Evolutionary conservation across 2,797 vertebrate species (phyloP), one percentile per base, ranked within the genome.

Genomic region (Urophycis tenuis): DNA sequence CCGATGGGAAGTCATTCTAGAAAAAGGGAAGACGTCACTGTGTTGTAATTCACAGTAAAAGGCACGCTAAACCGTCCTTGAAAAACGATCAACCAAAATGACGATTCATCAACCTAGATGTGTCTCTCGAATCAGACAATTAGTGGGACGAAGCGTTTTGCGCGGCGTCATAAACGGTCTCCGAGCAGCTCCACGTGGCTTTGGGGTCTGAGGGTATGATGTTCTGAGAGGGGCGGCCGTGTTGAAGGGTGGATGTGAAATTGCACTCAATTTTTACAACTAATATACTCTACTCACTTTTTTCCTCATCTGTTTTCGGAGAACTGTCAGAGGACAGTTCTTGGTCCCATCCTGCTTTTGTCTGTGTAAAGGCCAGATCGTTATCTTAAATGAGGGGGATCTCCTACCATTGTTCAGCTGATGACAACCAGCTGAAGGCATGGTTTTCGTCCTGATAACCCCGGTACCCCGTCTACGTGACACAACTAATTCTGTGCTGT

Each of bases 371-470:
- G 60, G 25, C 60, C 60, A 67, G 60, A 67, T 67, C 10, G 14
- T 3, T 67, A 29, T 67, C 60, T 67, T 9, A n/a, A 29, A 67
- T 67, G 39, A 8, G 60, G 10, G 60, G 60, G 9, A 67, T 67
- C 60, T 67, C 60, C 60, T 29, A 67, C 60, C 60, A 67, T 67
- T 67, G 60, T 67, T 67, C 25, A 29, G 60, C 60, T 25, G 53
- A 60, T 19, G n/a, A 25, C n/a, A 19, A 25, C 22, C 53, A 29
- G 60, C 22, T 60, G 53, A 2, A 60, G 8, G 19, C 53, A 60
- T 60, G 22, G 25, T 19, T 60, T 60, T 17, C 2, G 2, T 45
- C 41, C 41, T 2, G 14, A 67, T 67, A 67, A 29, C 25, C 60
- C 29, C 53, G 9, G 15, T n/a, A 53, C 7, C 49, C 15, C n/a